Evolutionary conservation across 2,888 invertebrate genomes (phyloP), one percentile per base, ranked within the genome.

Genomic region (Eugnorisma glareosa): DNA sequence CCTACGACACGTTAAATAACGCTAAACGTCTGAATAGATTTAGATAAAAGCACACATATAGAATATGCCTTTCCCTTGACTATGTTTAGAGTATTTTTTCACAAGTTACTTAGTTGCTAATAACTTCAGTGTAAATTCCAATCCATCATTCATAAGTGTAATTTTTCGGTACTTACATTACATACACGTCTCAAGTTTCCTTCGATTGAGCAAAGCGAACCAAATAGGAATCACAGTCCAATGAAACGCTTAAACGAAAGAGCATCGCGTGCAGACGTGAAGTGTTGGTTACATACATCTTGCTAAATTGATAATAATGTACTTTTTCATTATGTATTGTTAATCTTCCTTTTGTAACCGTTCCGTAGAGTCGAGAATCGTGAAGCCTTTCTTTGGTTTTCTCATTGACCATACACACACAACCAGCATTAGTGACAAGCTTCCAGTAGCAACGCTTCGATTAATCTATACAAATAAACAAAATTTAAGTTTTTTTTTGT

Each of bases 151-250:
- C 21, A 67, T 59, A 54, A 63, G 54, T 48, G 45, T 7, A 72
- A 69, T 80, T 83, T 77, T 78, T 79, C 75, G 77, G 70, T 82
- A 77, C 35, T 5, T 35, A 35, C 71, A 73, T 83, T 78, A 80
- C 80, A 66, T 59, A 68, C 59, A 76, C 75, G 77, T 88, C 84
- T 89, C 73, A 54, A 75, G 73, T 84, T 85, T 84, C 85, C 80
- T 78, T 71, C 21, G 80, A 88, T 89, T 89, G 79, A 61, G 85
- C 80, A 88, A 89, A 77, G 43, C 43, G 48, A 73, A 75, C 76
- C 84, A 74, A 84, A 72, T 70, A 77, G 84, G 88, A 85, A 86
- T 79, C 81, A 84, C 88, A 87, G 75, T 86, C 73, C 77, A 87
- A 70, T 86, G 86, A 69, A 85, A 85, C 79, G 54, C 18, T 75